Evolutionary conservation across 1,140 invertebrate species (phyloP).

Genomic region (Atta texana): DNA sequence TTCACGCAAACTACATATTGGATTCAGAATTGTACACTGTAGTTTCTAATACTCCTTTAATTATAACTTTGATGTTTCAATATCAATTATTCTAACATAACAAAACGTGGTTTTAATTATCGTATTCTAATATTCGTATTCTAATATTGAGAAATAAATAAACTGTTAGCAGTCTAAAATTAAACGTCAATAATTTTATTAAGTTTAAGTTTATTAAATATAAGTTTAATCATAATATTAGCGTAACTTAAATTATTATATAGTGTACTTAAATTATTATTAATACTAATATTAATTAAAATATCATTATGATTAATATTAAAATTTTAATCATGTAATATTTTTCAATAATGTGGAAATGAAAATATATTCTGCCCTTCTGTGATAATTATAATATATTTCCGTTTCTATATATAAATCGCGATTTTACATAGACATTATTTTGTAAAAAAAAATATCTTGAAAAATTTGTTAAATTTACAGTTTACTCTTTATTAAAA

Average conservation of each 20-base stretch:
- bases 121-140: not conserved
- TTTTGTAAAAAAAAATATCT: not conserved
- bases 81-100: slow-evolving; percentile 3
- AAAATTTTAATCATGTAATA: not conserved
- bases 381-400: not conserved
- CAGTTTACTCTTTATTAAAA: not conserved
- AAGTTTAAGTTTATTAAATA: no score
- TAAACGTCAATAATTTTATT: not conserved
- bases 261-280: not conserved
- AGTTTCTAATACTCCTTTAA: slow-evolving; percentile 26
- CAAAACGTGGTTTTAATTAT: not conserved
- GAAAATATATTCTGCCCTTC: not conserved
- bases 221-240: not conserved
- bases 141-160: not conserved
- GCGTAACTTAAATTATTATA: not conserved
- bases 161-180: not conserved
- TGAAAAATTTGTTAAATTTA: not conserved
- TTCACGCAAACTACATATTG: not conserved
- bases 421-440: not conserved
- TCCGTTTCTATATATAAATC: not conserved
- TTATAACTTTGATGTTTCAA: slow-evolving; percentile 42
- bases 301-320: not conserved
- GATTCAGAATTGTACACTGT: slow-evolving; percentile 13
- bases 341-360: not conserved
- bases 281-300: not conserved